Evolutionary conservation across 2,113 vertebrate species (phyloP), one percentile per base, ranked within the genome.

Genomic region (Seriola aureovittata): DNA sequence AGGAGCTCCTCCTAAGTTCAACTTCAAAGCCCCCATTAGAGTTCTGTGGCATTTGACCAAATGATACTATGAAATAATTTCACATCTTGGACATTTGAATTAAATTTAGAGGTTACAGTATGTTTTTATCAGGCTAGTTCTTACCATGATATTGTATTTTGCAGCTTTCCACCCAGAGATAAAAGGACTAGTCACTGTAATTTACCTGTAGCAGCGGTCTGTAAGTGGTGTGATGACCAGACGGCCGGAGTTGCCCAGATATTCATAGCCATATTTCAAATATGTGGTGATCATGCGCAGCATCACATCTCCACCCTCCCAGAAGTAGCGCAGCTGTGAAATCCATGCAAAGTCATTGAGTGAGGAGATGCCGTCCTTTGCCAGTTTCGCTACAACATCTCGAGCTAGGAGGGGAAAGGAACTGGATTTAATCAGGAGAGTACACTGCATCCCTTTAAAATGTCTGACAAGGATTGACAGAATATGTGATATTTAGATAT

Each of bases 151-250:
- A 71, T 25, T 65, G 4, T 34, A 40, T 63, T 32, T 69, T 67
- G 4, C 36, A 48, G 17, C 11, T 32, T 19, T 71, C 9, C 19
- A 64, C 44, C 40, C 54, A 42, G 34, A 5, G 14, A 17, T 32
- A 21, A 23, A 42, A 63, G 5, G 40, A 62, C 46, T 32, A 48
- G 9, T 68, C 17, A 14, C 16, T 25, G 7, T 57, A 62, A 11
- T 29, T 13, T 80, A 97, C 97, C 97, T 97, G 25, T 99, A 98
- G 90, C 98, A 99, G 80, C 97, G 93, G 91, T 98, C 97, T 1
- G 98, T 99, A 40, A 98, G 96, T 0, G 96, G 98, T 0, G 98
- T 99, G 87, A 99, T 99, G 88, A 99, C 97, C 81, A 99, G 95
- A 5, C 97, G 95, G 0, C 91, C 88, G 0, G 97, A 98, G 92